A percentile compares a stretch with the other conserved stretches of the same genome.
Evolutionary conservation across 2,113 vertebrate species (phyloP).

Genomic region (Sciurus niger): DNA sequence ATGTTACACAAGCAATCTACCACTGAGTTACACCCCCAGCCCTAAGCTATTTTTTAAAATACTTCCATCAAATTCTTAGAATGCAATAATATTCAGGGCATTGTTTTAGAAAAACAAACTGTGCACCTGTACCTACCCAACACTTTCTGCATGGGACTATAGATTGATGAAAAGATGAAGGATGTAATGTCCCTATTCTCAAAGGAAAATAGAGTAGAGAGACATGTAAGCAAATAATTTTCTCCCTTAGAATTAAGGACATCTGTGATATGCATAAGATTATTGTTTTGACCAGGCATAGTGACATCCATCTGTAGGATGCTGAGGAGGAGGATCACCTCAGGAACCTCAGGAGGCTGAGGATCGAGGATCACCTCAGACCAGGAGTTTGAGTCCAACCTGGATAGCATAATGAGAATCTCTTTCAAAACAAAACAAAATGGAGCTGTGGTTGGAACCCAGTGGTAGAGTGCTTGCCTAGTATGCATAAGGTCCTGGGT

Average conservation of each 20-base stretch:
- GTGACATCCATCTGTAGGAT: neutral
- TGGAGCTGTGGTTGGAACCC: neutral
- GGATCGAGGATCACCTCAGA: neutral
- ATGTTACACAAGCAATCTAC: no score
- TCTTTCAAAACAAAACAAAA: neutral
- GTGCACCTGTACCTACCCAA: neutral
- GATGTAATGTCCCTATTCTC: neutral
- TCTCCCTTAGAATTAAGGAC: neutral
- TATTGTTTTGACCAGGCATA: neutral
- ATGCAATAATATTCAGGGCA: neutral
- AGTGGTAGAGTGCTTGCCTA: neutral
- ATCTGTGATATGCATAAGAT: neutral
- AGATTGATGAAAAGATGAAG: neutral
- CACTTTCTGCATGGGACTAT: neutral
- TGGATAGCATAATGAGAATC: neutral
- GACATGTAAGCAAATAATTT: neutral
- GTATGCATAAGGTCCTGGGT: neutral
- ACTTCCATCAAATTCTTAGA: neutral
- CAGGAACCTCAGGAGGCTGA: neutral
- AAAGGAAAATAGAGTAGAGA: neutral
- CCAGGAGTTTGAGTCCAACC: neutral
- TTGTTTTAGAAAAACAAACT: slow-evolving; percentile 13
- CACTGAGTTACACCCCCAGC: no score
- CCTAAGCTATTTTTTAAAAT: neutral
- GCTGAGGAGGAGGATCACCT: no score